phyloP scores from a whole-genome alignment of 2,113 vertebrate genomes.

The Phyllostomus hastatus region DNA sequence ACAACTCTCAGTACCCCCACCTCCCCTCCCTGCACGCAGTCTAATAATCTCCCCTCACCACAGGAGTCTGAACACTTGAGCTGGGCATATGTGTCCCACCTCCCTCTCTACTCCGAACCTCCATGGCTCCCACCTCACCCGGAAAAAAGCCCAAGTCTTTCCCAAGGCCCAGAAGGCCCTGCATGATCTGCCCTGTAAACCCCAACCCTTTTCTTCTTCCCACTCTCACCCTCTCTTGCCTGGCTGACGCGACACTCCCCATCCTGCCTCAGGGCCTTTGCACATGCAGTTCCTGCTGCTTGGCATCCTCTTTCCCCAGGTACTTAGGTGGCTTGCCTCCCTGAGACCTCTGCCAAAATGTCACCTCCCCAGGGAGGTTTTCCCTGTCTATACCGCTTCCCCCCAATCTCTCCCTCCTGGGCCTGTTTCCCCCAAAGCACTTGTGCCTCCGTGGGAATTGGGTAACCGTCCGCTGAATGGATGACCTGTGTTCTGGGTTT shows the following conservation, averaged over 20 bases:
- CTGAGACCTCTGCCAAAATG: neutral
- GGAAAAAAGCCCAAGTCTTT: neutral
- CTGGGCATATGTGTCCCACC: accelerated
- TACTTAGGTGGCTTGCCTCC: neutral
- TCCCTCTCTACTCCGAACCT: neutral
- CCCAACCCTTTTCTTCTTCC: neutral
- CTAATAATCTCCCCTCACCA: neutral
- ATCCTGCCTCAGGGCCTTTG: neutral
- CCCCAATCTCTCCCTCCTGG: accelerated
- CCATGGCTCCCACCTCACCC: neutral
- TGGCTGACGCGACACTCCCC: neutral
- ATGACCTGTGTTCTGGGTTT: neutral
- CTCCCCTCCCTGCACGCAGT: accelerated
- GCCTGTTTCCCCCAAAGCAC: neutral
- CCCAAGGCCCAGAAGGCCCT: neutral
- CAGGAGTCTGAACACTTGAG: no score
- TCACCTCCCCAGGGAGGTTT: neutral
- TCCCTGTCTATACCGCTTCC: neutral
- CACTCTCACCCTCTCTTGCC: accelerated
- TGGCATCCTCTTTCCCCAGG: neutral
- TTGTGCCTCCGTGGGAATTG: neutral
- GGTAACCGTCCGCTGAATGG: neutral
- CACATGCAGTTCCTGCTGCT: accelerated
- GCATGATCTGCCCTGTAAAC: neutral
- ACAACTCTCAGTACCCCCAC: neutral